These are phyloP conservation scores for Mantis religiosa DNA, from an alignment of 2,888 invertebrate genomes.

Conservation along the genomic window DNA sequence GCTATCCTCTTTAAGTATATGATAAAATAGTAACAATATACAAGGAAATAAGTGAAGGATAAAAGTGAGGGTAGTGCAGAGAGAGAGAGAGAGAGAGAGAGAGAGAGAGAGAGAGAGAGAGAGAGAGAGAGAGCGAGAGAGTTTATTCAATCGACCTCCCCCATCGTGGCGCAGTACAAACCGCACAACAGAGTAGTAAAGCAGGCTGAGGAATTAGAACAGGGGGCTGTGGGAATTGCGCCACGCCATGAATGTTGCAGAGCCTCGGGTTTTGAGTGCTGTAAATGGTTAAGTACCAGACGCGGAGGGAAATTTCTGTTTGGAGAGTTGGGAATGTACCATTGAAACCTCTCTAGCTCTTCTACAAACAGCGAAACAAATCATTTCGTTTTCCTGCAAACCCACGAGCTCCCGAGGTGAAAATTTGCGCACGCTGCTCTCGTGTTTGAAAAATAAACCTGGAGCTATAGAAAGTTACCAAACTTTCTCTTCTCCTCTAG, in stretches of 20 bases:
- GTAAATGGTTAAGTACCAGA: background rate
- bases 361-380: background rate
- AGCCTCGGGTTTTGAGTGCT: background rate
- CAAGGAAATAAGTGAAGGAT: background rate
- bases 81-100: too few relatives aligned
- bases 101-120: background rate
- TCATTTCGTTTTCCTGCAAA: background rate
- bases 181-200: background rate
- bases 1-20: background rate
- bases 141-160: background rate
- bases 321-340: background rate
- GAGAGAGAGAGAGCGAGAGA: background rate
- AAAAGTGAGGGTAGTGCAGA: background rate
- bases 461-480: background rate
- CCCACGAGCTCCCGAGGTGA: background rate
- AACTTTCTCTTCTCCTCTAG: background rate
- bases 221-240: background rate
- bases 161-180: background rate
- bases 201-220: background rate
- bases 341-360: background rate
- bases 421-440: background rate
- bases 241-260: background rate
- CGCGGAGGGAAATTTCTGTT: background rate
- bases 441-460: background rate
- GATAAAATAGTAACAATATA: background rate